Conservation (phyloP, 2,888 invertebrate species). For the Caenorhabditis uteleia region DNA sequence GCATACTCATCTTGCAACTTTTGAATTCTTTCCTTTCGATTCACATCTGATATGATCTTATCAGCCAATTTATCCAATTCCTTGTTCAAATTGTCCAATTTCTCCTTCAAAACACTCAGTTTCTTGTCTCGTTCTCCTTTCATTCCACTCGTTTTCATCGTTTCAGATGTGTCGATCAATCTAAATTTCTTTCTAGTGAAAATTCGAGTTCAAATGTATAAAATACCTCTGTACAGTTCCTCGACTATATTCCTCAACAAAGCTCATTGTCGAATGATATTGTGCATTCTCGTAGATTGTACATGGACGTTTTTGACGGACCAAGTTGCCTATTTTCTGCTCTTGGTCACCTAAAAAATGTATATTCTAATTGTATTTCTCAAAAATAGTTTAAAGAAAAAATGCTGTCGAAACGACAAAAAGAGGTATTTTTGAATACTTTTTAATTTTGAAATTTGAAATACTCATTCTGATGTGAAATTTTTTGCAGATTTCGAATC, state of each 20-base stretch:
- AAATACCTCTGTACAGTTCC: slow-evolving; percentile 7
- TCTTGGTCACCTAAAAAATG: slow-evolving; percentile 11
- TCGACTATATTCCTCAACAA: slow-evolving; percentile 11
- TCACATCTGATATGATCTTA: slow-evolving; percentile 11
- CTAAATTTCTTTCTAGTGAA: neutral
- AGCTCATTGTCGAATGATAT: slow-evolving; percentile 15
- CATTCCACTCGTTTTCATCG: slow-evolving; percentile 1
- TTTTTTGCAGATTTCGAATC: too few relatives aligned
- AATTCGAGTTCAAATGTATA: neutral
- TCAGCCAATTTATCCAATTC: slow-evolving; percentile 10
- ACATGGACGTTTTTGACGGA: slow-evolving; percentile 8
- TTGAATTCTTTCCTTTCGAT: slow-evolving; percentile 8
- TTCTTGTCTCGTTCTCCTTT: slow-evolving; percentile 2
- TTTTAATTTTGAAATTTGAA: too few relatives aligned
- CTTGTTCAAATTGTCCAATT: slow-evolving; percentile 13
- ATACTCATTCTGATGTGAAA: too few relatives aligned
- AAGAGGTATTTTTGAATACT: too few relatives aligned
- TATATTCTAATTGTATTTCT: too few relatives aligned
- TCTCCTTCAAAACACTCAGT: slow-evolving; percentile 10
- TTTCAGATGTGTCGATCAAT: neutral
- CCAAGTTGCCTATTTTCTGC: slow-evolving; percentile 16
- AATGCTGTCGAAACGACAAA: too few relatives aligned
- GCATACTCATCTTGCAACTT: slow-evolving; percentile 22
- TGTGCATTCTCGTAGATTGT: slow-evolving; percentile 24
- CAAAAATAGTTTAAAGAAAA: too few relatives aligned